Percentiles rank a stretch among this genome's conserved stretches.
These are phyloP conservation scores for Tetranychus truncatus DNA, from an alignment of 2,888 invertebrate species.

Conservation along the genomic window DNA sequence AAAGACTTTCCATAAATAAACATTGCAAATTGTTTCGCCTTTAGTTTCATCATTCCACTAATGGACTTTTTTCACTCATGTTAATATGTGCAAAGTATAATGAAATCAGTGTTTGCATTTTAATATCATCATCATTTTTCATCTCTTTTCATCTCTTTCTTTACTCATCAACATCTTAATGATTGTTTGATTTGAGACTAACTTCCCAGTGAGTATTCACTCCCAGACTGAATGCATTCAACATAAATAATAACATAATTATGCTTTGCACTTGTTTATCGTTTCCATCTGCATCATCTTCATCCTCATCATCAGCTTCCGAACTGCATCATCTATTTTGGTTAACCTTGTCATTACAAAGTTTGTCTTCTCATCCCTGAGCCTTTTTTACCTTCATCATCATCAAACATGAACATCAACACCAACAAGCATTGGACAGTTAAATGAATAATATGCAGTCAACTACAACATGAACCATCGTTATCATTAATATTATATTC, in stretches of 20 bases:
- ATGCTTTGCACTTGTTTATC: not conserved
- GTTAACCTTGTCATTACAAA: not conserved
- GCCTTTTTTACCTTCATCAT: not conserved
- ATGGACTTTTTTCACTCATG: no score
- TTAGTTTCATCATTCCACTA: no score
- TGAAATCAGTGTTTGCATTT: not conserved
- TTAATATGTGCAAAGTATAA: no score
- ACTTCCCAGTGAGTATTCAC: not conserved
- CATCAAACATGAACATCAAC: not conserved
- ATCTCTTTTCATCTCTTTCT: not conserved
- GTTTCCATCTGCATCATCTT: not conserved
- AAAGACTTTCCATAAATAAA: no score
- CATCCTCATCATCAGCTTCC: not conserved
- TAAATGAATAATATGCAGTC: no score
- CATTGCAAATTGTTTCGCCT: no score
- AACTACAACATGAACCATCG: no score
- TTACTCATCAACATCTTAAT: not conserved
- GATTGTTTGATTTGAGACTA: not conserved
- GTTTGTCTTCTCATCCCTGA: not conserved
- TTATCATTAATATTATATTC: no score
- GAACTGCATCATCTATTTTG: not conserved
- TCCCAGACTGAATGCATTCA: not conserved
- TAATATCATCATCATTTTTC: not conserved
- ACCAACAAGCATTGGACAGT: no score
- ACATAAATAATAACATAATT: not conserved